Conservation (phyloP, 2,797 vertebrate genomes). For the Siniperca scherzeri region DNA sequence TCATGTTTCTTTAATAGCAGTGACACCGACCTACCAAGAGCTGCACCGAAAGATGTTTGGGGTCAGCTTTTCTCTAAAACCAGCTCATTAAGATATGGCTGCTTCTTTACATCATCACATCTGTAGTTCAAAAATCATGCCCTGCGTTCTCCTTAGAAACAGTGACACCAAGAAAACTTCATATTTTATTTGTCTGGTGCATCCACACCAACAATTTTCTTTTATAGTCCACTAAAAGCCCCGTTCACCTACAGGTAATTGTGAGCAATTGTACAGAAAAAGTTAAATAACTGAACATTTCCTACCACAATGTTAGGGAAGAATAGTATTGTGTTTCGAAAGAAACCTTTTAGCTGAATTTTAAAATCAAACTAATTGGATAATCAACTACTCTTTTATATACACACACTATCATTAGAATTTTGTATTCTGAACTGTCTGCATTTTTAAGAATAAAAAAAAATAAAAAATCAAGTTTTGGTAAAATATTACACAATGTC, state of each 20-base stretch:
- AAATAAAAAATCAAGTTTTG: background rate
- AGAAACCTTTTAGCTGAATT: background rate
- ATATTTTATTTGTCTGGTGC: conserved; percentile 47
- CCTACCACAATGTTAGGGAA: background rate
- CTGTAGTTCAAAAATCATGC: background rate
- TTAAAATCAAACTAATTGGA: conserved; percentile 3
- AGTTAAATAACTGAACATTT: background rate
- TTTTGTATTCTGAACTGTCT: background rate
- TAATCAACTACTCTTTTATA: too few relatives aligned
- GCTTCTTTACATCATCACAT: background rate
- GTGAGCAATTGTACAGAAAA: background rate
- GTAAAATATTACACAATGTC: background rate
- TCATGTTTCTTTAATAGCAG: background rate
- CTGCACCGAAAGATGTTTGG: too few relatives aligned
- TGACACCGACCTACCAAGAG: background rate
- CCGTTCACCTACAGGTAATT: background rate
- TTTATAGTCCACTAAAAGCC: conserved; percentile 4
- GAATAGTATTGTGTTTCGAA: background rate
- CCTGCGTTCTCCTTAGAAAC: background rate
- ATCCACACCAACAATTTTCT: background rate
- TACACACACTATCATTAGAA: background rate
- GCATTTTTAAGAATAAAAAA: conserved; percentile 2
- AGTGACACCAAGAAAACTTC: background rate
- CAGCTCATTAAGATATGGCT: background rate
- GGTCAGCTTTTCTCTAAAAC: background rate